These are phyloP conservation scores for Ifrita kowaldi DNA, from an alignment of 2,113 vertebrate species.

Conservation along the genomic window DNA sequence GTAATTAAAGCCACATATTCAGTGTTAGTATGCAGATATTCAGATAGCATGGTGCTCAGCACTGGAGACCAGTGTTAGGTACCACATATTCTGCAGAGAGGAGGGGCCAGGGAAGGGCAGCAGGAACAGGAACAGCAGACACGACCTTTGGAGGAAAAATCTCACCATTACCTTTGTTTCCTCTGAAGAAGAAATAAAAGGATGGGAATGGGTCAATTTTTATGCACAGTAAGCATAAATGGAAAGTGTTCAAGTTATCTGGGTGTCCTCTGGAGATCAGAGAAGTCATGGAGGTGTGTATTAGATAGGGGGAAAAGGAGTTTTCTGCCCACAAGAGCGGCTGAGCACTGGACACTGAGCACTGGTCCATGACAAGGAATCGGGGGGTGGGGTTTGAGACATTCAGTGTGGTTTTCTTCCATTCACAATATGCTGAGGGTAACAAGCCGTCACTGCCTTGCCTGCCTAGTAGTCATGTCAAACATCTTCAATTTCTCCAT, in stretches of 20 bases:
- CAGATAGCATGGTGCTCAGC: neutral
- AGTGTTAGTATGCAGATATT: neutral
- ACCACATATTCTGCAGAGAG: rapidly evolving
- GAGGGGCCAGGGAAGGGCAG: neutral
- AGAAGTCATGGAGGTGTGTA: neutral
- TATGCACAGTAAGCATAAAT: rapidly evolving
- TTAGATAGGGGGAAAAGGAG: neutral
- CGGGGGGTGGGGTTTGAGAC: neutral
- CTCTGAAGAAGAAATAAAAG: neutral
- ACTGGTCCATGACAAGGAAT: neutral
- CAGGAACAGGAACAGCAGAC: neutral
- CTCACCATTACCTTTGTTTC: neutral
- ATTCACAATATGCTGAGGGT: neutral
- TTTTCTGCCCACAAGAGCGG: rapidly evolving
- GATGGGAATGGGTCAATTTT: neutral
- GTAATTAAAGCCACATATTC: neutral
- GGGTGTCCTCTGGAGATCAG: neutral
- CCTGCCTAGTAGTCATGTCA: neutral
- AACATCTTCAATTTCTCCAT: neutral
- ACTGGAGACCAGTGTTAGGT: neutral
- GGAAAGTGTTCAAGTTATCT: neutral
- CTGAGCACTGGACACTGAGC: neutral
- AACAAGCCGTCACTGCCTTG: neutral
- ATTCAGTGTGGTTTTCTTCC: neutral
- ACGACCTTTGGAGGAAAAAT: rapidly evolving